phyloP scores from a whole-genome alignment of 2,113 vertebrate genomes.

The Ia io region DNA sequence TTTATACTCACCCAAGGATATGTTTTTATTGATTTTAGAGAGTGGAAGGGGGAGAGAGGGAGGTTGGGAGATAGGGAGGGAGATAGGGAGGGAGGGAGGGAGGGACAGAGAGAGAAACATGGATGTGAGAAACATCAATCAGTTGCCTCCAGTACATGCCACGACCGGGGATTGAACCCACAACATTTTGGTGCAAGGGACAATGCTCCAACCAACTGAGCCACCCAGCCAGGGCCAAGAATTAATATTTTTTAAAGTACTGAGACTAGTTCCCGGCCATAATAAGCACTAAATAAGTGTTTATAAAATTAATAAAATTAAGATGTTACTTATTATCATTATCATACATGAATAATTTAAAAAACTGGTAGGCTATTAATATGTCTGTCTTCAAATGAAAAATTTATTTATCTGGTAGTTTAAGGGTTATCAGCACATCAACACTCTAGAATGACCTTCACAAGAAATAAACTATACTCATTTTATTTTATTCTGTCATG shows the following conservation, averaged over 20 bases:
- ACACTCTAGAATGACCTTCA: neutral
- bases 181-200: too few relatives aligned
- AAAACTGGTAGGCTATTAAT: neutral
- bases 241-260: conserved; percentile 38
- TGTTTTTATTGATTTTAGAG: too few relatives aligned
- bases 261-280: neutral
- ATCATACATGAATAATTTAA: conserved; percentile 7
- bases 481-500: neutral
- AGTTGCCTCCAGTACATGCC: too few relatives aligned
- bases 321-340: conserved; percentile 19
- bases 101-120: too few relatives aligned
- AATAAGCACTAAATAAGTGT: neutral
- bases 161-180: too few relatives aligned
- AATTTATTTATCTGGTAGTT: neutral
- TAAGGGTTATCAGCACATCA: neutral
- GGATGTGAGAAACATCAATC: too few relatives aligned
- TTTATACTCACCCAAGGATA: too few relatives aligned
- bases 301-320: neutral
- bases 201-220: too few relatives aligned
- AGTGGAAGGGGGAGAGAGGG: too few relatives aligned
- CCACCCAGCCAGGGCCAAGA: neutral
- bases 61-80: too few relatives aligned
- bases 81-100: too few relatives aligned
- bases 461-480: neutral
- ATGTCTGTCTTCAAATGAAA: neutral